Evolutionary conservation across 2,113 vertebrate species (phyloP).

Genomic region (Archocentrus centrarchus): DNA sequence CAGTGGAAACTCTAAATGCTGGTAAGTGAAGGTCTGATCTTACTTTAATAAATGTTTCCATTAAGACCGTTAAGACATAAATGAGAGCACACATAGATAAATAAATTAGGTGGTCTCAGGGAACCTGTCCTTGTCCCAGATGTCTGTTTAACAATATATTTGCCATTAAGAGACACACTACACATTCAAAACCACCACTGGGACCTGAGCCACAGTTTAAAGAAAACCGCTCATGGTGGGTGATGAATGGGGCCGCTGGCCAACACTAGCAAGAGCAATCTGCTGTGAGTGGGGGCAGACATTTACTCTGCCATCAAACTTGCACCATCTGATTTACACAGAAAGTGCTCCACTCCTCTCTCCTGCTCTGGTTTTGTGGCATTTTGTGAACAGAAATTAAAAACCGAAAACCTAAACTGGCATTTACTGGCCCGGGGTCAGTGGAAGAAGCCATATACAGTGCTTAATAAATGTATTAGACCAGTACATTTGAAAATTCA

Average conservation of each 20-base stretch:
- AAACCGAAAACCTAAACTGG: neutral
- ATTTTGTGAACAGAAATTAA: constrained; percentile 10
- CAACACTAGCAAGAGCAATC: constrained; percentile 68
- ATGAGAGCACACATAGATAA: neutral
- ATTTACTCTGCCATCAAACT: constrained; percentile 73
- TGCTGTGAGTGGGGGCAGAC: constrained; percentile 55
- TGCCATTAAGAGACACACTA: constrained; percentile 22
- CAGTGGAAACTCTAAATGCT: neutral
- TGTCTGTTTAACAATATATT: constrained; percentile 11
- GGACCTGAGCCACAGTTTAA: constrained; percentile 46
- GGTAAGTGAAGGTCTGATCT: neutral
- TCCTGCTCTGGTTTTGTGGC: neutral
- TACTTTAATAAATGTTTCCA: neutral
- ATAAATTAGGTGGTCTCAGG: neutral
- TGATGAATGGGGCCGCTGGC: constrained; percentile 76
- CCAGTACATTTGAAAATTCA: too few relatives aligned
- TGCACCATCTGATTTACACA: constrained; percentile 64
- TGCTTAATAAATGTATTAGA: too few relatives aligned
- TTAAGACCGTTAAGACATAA: neutral
- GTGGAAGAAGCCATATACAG: neutral
- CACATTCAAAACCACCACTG: constrained; percentile 1
- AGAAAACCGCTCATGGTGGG: constrained; percentile 41
- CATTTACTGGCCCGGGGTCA: neutral
- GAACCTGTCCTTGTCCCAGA: neutral
- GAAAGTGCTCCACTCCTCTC: constrained; percentile 15